Conservation (phyloP, 2,888 invertebrate genomes). For the Caenorhabditis doughertyi region DNA sequence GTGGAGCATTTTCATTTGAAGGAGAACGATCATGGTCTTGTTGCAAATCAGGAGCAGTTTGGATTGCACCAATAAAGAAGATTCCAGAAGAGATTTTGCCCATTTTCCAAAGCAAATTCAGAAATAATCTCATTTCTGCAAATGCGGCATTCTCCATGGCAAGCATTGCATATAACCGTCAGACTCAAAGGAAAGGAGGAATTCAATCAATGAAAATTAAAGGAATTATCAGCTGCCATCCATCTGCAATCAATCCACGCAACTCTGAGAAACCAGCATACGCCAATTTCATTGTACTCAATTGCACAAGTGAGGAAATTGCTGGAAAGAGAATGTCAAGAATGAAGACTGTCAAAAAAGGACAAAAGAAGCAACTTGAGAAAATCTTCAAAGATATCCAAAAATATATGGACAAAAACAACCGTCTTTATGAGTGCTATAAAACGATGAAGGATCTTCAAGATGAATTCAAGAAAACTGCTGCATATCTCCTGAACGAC, state of each 20-base stretch:
- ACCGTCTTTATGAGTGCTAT: neutral
- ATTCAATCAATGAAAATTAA: neutral
- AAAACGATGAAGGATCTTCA: neutral
- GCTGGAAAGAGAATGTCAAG: neutral
- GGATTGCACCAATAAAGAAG: neutral
- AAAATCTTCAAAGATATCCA: neutral
- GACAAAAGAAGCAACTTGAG: neutral
- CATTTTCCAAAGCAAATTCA: neutral
- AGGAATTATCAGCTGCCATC: neutral
- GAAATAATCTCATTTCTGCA: neutral
- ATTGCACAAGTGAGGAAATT: neutral
- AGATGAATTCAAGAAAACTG: neutral
- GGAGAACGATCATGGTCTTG: neutral
- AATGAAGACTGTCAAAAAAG: no score
- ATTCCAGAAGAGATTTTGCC: neutral
- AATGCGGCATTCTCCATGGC: neutral
- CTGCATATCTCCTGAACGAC: neutral
- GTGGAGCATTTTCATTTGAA: neutral
- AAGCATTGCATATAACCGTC: neutral
- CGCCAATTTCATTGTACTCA: neutral
- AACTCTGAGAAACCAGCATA: neutral
- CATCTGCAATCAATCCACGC: neutral
- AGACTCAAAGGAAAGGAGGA: neutral
- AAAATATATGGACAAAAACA: neutral
- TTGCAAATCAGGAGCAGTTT: neutral